Evolutionary conservation across 2,888 invertebrate species (phyloP).

Genomic region (Apotomis capreana): DNA sequence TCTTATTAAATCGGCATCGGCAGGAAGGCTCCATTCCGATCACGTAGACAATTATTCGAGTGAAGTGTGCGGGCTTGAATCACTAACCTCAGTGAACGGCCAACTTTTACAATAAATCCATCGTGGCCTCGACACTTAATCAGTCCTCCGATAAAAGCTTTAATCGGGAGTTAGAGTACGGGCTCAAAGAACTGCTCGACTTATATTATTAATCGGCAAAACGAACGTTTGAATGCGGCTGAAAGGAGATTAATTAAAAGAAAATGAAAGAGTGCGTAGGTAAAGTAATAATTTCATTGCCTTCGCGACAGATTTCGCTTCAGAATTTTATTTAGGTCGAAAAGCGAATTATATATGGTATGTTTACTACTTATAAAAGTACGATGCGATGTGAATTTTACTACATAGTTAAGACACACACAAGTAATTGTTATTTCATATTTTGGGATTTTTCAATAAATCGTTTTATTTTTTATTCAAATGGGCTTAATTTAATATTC

Average conservation of each 20-base stretch:
- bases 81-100: slow-evolving; percentile 81
- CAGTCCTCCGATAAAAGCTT: slow-evolving; percentile 82
- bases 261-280: slow-evolving; percentile 30
- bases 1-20: slow-evolving; percentile 75
- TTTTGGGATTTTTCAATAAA: too few relatives aligned
- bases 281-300: slow-evolving; percentile 18
- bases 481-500: neutral
- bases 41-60: slow-evolving; percentile 83
- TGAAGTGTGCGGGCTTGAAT: slow-evolving; percentile 82
- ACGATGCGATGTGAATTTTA: too few relatives aligned
- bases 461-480: too few relatives aligned
- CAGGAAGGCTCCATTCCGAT: slow-evolving; percentile 74
- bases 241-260: slow-evolving; percentile 39
- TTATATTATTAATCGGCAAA: slow-evolving; percentile 42
- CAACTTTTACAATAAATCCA: slow-evolving; percentile 84
- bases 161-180: slow-evolving; percentile 78
- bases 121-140: slow-evolving; percentile 82
- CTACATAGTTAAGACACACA: too few relatives aligned
- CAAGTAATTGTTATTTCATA: too few relatives aligned
- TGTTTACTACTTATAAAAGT: neutral
- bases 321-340: neutral
- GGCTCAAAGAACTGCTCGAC: slow-evolving; percentile 52
- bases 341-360: neutral
- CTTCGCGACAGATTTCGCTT: neutral
- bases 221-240: slow-evolving; percentile 28